These are phyloP conservation scores for Halyomorpha halys DNA, from an alignment of 1,140 invertebrate species.

Conservation along the genomic window DNA sequence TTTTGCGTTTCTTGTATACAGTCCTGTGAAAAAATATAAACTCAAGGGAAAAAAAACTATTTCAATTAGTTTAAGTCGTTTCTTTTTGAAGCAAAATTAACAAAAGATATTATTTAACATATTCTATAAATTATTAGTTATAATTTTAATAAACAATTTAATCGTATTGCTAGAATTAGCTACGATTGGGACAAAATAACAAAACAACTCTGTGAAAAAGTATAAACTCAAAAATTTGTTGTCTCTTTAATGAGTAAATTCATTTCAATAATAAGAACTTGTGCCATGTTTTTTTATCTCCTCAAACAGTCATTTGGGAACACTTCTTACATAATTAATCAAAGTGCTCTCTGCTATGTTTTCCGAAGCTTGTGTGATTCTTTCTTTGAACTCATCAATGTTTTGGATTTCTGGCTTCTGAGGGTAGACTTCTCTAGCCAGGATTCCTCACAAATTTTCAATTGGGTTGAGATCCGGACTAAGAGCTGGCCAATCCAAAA, in stretches of 20 bases:
- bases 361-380: background rate
- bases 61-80: background rate
- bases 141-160: background rate
- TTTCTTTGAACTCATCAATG: background rate
- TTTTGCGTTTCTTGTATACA: too few species aligned
- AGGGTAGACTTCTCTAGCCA: background rate
- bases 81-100: background rate
- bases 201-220: background rate
- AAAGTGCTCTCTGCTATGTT: background rate
- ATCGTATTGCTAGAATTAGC: background rate
- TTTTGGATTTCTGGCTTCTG: background rate
- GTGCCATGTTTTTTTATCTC: background rate
- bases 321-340: background rate
- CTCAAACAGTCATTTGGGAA: background rate
- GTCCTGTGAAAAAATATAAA: slow-evolving; percentile 1
- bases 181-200: too few species aligned
- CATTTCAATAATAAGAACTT: background rate
- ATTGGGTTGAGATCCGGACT: background rate
- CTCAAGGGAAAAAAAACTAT: background rate
- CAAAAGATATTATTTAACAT: background rate
- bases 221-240: background rate
- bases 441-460: background rate
- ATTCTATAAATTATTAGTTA: background rate
- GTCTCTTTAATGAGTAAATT: slow-evolving; percentile 1
- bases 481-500: background rate